Conservation (phyloP, 1,140 invertebrate species). For the Delia radicum region DNA sequence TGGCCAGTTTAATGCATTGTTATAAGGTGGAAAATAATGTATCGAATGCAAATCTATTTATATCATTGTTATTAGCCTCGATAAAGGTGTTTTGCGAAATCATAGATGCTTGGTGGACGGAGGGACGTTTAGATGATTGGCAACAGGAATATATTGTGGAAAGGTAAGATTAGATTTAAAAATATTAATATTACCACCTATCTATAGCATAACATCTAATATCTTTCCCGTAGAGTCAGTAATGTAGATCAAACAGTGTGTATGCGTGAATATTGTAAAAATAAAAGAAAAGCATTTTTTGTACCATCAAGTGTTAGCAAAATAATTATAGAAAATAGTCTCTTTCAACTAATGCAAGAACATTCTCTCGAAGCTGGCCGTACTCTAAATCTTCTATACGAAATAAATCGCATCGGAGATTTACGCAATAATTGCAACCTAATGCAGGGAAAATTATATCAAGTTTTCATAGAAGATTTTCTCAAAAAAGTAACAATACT, state of each 20-base stretch:
- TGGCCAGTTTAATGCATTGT: slow-evolving; percentile 33
- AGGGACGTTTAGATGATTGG: slow-evolving; percentile 41
- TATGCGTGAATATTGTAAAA: slow-evolving; percentile 28
- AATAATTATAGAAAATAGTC: slow-evolving; percentile 28
- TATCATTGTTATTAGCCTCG: slow-evolving; percentile 29
- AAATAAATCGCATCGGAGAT: slow-evolving; percentile 37
- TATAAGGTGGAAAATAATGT: slow-evolving; percentile 17
- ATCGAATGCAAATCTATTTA: slow-evolving; percentile 32
- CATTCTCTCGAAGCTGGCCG: slow-evolving; percentile 43
- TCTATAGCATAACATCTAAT: not conserved
- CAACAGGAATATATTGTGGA: slow-evolving; percentile 46
- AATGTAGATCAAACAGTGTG: slow-evolving; percentile 12
- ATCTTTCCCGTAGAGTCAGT: slow-evolving; percentile 3
- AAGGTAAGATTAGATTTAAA: slow-evolving; percentile 7
- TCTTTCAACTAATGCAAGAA: slow-evolving; percentile 37
- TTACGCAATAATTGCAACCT: slow-evolving; percentile 32
- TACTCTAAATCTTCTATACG: slow-evolving; percentile 43
- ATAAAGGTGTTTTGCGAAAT: slow-evolving; percentile 42
- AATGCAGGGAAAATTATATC: slow-evolving; percentile 30
- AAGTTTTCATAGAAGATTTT: slow-evolving; percentile 34
- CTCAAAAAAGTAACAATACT: slow-evolving; percentile 21
- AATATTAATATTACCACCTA: too few relatives aligned
- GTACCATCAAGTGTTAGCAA: slow-evolving; percentile 21
- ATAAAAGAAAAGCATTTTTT: slow-evolving; percentile 30
- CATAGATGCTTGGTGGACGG: slow-evolving; percentile 47